Evolutionary conservation across 2,888 invertebrate species (phyloP).

Genomic region (Blomia tropicalis): DNA sequence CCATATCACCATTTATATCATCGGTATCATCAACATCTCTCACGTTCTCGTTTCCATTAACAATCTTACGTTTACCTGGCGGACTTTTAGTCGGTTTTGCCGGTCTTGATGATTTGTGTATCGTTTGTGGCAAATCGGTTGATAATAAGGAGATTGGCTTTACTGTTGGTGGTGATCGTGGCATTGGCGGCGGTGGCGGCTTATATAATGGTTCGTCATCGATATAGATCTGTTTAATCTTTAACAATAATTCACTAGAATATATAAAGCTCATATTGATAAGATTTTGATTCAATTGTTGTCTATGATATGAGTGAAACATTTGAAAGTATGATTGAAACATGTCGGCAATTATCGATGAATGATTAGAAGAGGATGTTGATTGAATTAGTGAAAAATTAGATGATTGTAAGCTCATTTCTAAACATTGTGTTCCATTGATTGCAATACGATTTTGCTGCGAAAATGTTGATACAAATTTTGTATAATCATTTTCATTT

Average conservation of each 20-base stretch:
- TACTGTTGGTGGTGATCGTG: not conserved
- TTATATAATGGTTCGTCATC: slow-evolving; percentile 3
- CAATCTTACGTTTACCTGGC: slow-evolving; percentile 10
- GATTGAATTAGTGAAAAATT: not conserved
- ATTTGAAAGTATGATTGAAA: not conserved
- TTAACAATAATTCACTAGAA: slow-evolving; percentile 4
- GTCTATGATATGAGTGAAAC: not conserved
- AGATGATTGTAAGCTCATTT: slow-evolving; percentile 1
- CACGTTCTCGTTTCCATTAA: not conserved
- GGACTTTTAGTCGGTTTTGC: too few species aligned
- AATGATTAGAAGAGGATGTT: not conserved
- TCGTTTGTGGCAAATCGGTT: not conserved
- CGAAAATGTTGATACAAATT: not conserved
- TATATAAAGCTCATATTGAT: slow-evolving; percentile 15
- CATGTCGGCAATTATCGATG: not conserved
- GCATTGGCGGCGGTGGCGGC: not conserved
- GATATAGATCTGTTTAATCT: not conserved
- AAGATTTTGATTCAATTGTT: not conserved
- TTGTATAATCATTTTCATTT: not conserved
- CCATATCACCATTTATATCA: not conserved
- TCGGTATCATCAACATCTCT: not conserved
- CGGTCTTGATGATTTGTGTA: not conserved
- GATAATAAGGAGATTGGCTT: not conserved
- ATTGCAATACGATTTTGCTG: not conserved
- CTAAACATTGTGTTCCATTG: slow-evolving; percentile 6